Percentiles rank a stretch among this genome's conserved stretches.
Conservation (phyloP, 2,797 vertebrate species). For the Vultur gryphus region DNA sequence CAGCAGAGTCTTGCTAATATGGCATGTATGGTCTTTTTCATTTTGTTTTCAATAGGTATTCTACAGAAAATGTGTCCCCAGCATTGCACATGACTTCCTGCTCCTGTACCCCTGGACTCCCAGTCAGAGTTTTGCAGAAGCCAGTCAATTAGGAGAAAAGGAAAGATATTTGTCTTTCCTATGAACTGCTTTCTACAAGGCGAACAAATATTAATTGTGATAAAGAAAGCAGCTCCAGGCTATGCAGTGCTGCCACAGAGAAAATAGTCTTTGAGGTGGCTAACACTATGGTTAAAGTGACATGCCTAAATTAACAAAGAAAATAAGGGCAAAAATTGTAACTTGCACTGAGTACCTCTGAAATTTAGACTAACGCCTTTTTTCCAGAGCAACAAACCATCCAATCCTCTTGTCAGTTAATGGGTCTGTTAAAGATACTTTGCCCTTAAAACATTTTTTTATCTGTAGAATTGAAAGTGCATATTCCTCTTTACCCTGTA, state of each 20-base stretch:
- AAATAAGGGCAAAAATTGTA: neutral
- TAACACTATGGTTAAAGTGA: neutral
- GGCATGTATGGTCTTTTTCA: neutral
- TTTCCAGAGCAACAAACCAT: neutral
- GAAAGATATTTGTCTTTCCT: neutral
- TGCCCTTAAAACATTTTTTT: neutral
- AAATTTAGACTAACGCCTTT: neutral
- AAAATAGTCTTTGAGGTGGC: neutral
- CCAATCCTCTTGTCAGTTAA: neutral
- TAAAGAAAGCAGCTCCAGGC: neutral
- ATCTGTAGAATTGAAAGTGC: neutral
- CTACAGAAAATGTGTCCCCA: neutral
- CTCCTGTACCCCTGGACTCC: neutral
- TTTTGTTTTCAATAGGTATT: neutral
- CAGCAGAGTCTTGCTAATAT: neutral
- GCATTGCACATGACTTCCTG: neutral
- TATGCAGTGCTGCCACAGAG: neutral
- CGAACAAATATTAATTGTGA: neutral
- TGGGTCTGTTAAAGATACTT: neutral
- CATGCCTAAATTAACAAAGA: neutral
- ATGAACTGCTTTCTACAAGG: neutral
- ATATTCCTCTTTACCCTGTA: neutral
- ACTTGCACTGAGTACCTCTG: neutral
- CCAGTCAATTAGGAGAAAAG: neutral
- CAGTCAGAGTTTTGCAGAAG: neutral